Base-by-base conservation (phyloP, 1,140 invertebrate genomes). In the Drosophila willistoni region DNA sequence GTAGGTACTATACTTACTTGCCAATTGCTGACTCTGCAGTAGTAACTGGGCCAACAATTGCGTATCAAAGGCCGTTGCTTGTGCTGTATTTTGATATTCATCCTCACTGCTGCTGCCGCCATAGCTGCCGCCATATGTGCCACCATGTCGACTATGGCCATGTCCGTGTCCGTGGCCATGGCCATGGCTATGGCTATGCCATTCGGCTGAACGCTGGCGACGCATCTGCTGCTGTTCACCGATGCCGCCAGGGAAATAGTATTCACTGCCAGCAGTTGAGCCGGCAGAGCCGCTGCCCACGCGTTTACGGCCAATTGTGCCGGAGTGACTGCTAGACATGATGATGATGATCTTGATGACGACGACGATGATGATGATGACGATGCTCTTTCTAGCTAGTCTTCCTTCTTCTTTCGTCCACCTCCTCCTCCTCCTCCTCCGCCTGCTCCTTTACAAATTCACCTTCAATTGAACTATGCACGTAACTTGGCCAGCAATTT, bases 161-260 rank as follows among this genome's bases (percentile, higher is more conserved):
- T 19, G 25, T 14, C 59, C 92, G 54, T 64, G 44, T 79, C 93
- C 93, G 71, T 94, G 92, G 14, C 71, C 63, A 74, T 94, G 94
- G 33, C 93, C 93, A 75, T 94, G 93, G 69, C 94, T 93, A 65
- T 86, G 83, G 82, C 94, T 94, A 68, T 94, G 93, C 94, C 94
- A 94, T 90, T 94, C 94, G 51, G 94, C 93, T 71, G 94, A 94
- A 44, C 94, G 92, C 81, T 94, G 94, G 47, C 94, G 92, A 65
- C 94, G 92, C 93, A 94, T 75, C 60, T 91, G 84, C 36, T 91
- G 62, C 70, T 5, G 42, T 33, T 65, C 47, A 17, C 59, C 9
- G 36, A 63, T 61, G 71, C 75, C 68, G 69, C 64, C 68, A 47
- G 72, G 75, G 36, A 87, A 91, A 62, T 91, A 92, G 67, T 91